A percentile compares a stretch with the other conserved stretches of the same genome.
Conservation (phyloP, 64 coral and sea anemone species). For the Stichodactyla mertensii region DNA sequence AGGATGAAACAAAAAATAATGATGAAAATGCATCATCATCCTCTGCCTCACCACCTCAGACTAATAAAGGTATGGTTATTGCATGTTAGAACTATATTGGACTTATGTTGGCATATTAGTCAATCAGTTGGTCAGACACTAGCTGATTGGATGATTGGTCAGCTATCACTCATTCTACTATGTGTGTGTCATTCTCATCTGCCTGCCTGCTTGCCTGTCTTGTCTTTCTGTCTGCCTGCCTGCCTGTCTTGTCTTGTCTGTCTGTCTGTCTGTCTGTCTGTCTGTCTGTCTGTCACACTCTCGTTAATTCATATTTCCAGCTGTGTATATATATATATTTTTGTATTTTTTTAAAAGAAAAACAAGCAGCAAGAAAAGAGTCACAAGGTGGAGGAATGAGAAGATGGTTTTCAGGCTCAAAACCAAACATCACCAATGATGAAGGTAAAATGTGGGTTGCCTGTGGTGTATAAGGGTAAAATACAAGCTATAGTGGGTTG, state of each 20-base stretch:
- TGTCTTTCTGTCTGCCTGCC: too few relatives aligned
- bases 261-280: neutral
- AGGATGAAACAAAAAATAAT: neutral
- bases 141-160: too few relatives aligned
- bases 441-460: neutral
- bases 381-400: neutral
- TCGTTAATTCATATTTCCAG: too few relatives aligned
- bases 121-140: neutral
- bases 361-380: neutral
- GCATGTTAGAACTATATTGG: neutral
- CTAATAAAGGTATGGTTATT: neutral
- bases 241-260: neutral
- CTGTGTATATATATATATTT: too few relatives aligned
- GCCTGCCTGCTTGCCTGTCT: neutral
- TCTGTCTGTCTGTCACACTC: too few relatives aligned
- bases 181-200: too few relatives aligned
- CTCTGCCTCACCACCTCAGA: neutral
- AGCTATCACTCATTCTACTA: too few relatives aligned
- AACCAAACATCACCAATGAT: slow-evolving; percentile 9
- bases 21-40: neutral
- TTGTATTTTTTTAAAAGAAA: too few relatives aligned
- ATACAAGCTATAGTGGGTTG: too few relatives aligned
- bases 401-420: slow-evolving; percentile 17
- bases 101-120: neutral
- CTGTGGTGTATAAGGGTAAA: too few relatives aligned